Conservation (phyloP, 2,888 invertebrate species). For the Mycalesis mineus region DNA sequence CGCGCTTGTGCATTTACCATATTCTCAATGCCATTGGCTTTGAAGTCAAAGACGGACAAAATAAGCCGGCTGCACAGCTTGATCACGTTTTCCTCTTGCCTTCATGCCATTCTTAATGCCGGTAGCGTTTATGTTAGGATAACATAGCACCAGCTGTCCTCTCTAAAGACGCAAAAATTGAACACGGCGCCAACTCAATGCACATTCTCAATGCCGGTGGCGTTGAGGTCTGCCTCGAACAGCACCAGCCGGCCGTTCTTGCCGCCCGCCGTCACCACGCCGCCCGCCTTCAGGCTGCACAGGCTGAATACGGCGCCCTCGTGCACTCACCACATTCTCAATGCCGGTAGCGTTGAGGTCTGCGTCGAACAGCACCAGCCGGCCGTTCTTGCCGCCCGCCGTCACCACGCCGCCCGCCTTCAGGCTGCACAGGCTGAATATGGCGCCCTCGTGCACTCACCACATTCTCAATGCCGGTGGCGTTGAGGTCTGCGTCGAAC, state of each 20-base stretch:
- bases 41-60: slow-evolving; percentile 83
- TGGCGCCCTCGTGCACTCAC: slow-evolving; percentile 65
- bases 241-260: slow-evolving; percentile 90
- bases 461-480: slow-evolving; percentile 82
- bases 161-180: slow-evolving; percentile 88
- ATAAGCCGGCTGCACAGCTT: slow-evolving; percentile 90
- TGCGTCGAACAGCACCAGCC: too few species aligned
- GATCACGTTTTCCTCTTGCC: too few species aligned
- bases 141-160: too few species aligned
- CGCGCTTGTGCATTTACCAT: slow-evolving; percentile 87
- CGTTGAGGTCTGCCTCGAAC: slow-evolving; percentile 83
- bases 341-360: too few species aligned
- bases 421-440: too few species aligned
- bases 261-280: slow-evolving; percentile 90
- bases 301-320: slow-evolving; percentile 93
- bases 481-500: slow-evolving; percentile 83
- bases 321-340: slow-evolving; percentile 88
- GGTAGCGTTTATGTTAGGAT: too few species aligned
- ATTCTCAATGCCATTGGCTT: slow-evolving; percentile 81
- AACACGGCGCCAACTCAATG: too few species aligned
- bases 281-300: slow-evolving; percentile 89
- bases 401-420: not conserved
- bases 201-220: slow-evolving; percentile 82
- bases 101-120: too few species aligned
- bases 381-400: too few species aligned